These are phyloP conservation scores for Drosophila macrospina DNA, from an alignment of 2,888 invertebrate species.

Conservation along the genomic window DNA sequence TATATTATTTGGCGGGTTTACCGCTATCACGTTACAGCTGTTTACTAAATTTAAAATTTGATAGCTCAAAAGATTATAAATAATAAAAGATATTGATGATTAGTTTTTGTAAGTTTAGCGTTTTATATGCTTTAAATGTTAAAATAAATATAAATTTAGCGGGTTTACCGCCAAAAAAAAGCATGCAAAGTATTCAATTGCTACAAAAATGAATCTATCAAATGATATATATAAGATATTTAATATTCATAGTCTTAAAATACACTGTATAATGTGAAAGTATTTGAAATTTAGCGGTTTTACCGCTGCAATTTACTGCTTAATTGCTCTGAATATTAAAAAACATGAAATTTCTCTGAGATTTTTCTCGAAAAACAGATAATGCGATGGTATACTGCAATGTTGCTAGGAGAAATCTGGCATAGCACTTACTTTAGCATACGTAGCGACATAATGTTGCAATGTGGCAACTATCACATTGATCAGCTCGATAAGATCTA, in stretches of 20 bases:
- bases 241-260: background rate
- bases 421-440: constrained; percentile 4
- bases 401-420: constrained; percentile 7
- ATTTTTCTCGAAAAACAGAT: background rate
- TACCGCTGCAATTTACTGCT: background rate
- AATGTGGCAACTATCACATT: constrained; percentile 34
- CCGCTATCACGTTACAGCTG: too few relatives aligned
- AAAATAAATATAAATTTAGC: background rate
- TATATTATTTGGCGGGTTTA: too few relatives aligned
- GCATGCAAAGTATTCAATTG: background rate
- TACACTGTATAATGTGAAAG: background rate
- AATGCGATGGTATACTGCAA: constrained; percentile 2
- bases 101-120: too few relatives aligned
- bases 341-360: background rate
- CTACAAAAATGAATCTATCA: background rate
- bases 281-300: background rate
- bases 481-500: constrained; percentile 44
- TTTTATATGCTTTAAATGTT: too few relatives aligned
- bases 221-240: background rate
- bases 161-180: background rate
- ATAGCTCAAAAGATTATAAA: too few relatives aligned
- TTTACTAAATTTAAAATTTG: too few relatives aligned
- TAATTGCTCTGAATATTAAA: background rate
- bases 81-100: too few relatives aligned
- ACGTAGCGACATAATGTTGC: constrained; percentile 31